phyloP scores from a whole-genome alignment of 2,113 vertebrate species.

The Gymnobelideus leadbeateri region DNA sequence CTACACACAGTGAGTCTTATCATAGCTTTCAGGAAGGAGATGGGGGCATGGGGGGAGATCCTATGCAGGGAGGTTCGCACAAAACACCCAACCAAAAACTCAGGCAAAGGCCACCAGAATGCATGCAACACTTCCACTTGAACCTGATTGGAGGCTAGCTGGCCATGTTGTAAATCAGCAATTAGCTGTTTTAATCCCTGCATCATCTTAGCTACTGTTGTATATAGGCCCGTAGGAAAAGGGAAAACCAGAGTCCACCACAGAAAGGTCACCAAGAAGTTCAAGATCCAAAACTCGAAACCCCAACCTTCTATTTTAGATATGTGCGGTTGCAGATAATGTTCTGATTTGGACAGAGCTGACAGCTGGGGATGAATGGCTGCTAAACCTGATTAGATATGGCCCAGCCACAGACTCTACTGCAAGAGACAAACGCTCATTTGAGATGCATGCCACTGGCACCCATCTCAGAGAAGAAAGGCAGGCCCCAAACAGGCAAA shows the following conservation, averaged over 20 bases:
- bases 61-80: constrained; percentile 27
- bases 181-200: constrained; percentile 71
- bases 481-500: constrained; percentile 63
- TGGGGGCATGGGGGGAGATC: background rate
- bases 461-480: constrained; percentile 69
- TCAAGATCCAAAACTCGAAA: background rate
- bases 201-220: constrained; percentile 62
- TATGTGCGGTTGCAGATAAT: constrained; percentile 54
- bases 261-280: constrained; percentile 38
- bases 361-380: constrained; percentile 62
- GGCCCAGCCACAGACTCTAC: constrained; percentile 61
- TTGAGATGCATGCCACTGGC: constrained; percentile 70
- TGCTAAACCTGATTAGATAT: constrained; percentile 70
- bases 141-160: constrained; percentile 37
- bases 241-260: constrained; percentile 46
- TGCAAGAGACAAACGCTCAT: constrained; percentile 69
- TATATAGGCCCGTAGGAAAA: constrained; percentile 11
- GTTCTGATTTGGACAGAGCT: constrained; percentile 72
- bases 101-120: constrained; percentile 57
- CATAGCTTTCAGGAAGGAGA: background rate
- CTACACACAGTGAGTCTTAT: background rate
- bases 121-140: constrained; percentile 38
- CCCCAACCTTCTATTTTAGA: constrained; percentile 51
- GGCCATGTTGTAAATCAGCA: constrained; percentile 66
- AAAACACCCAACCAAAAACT: constrained; percentile 45